Evolutionary conservation across 35 echinoderm and acorn worm species (phyloP), one percentile per base, ranked within the genome.

Genomic region (Heliocidaris tuberculata): DNA sequence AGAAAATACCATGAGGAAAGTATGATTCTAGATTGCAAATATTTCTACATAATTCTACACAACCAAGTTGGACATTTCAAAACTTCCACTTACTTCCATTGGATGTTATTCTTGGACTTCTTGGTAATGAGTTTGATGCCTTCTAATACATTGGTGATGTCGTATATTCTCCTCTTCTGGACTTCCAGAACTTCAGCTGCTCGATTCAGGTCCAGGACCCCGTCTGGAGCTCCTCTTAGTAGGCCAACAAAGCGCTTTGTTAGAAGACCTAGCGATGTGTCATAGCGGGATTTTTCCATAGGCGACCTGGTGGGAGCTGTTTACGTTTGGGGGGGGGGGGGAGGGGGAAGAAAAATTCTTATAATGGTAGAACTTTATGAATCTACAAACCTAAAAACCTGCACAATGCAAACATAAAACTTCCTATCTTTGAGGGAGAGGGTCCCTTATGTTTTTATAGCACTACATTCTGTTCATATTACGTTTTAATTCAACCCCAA

Each of bases 81-180:
- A 4, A 19, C 15, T 27, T 70, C 27, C 52, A 98, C 98, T 99
- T 94, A 99, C 98, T 99, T 99, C 98, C 98, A 99, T 92, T 99
- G 96, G 52, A 99, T 99, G 88, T 99, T 99, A 90, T 99, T 99
- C 95, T 99, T 99, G 15, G 96, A 97, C 90, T 97, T 97, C 95
- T 99, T 99, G 15, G 96, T 94, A 95, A 99, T 99, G 47, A 99
- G 94, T 95, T 99, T 99, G 48, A 99, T 99, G 92, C 98, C 98
- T 96, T 99, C 98, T 31, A 99, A 71, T 54, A 99, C 98, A 90
- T 99, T 99, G 24, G 98, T 99, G 88, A 99, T 99, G 54, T 99
- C 98, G 31, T 99, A 99, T 61, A 99, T 99, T 21, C 98, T 88
- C 91, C 98, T 50, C 85, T 99, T 99, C 86, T 99, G 98, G 11